Conservation (phyloP, 2,888 invertebrate genomes). For the Drosophila acutilabella region DNA sequence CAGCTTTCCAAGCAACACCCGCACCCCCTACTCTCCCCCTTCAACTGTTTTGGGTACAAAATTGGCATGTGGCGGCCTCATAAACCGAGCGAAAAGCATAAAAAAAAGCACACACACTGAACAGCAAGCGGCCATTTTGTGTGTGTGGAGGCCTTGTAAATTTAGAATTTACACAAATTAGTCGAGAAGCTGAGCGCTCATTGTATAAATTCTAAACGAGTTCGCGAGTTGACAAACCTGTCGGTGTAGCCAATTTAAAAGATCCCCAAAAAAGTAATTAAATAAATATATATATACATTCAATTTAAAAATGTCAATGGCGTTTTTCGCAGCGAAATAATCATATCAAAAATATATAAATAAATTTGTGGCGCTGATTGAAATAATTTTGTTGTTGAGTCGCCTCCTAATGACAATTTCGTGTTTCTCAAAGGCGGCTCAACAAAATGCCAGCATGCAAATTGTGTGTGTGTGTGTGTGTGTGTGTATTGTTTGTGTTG, state of each 20-base stretch:
- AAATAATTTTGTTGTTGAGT: slow-evolving; percentile 31
- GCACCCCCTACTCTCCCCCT: neutral
- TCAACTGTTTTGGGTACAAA: slow-evolving; percentile 17
- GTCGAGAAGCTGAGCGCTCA: slow-evolving; percentile 41
- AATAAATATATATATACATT: slow-evolving; percentile 8
- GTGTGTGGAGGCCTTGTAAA: slow-evolving; percentile 57
- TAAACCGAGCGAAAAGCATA: slow-evolving; percentile 41
- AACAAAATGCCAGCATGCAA: slow-evolving; percentile 71
- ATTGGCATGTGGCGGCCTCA: slow-evolving; percentile 68
- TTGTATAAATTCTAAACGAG: slow-evolving; percentile 70
- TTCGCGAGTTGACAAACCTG: slow-evolving; percentile 67
- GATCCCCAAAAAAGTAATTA: slow-evolving; percentile 18
- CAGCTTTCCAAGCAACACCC: neutral
- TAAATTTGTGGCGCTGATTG: slow-evolving; percentile 10
- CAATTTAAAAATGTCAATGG: slow-evolving; percentile 46
- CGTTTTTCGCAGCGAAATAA: slow-evolving; percentile 41
- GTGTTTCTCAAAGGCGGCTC: slow-evolving; percentile 61
- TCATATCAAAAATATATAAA: slow-evolving; percentile 23
- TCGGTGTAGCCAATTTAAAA: slow-evolving; percentile 54
- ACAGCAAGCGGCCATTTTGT: slow-evolving; percentile 67
- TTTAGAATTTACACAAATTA: slow-evolving; percentile 72
- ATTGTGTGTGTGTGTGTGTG: slow-evolving; percentile 46
- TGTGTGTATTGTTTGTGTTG: slow-evolving; percentile 40
- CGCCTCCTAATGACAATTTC: slow-evolving; percentile 74
- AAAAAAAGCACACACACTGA: slow-evolving; percentile 10